Evolutionary conservation across 2,113 vertebrate species (phyloP).

Genomic region (Conger conger): DNA sequence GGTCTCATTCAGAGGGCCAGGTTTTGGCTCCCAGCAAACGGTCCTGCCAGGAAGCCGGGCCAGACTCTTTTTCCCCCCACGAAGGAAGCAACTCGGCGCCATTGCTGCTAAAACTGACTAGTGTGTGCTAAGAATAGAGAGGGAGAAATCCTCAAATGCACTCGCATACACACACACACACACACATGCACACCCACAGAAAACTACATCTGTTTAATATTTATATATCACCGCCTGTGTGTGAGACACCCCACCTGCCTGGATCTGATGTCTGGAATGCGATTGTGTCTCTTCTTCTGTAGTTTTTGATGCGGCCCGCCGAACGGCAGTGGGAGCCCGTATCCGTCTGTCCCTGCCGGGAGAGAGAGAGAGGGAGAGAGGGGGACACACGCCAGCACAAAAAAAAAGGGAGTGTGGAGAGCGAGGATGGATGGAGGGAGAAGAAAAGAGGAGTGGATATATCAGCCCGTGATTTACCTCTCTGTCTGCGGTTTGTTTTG

Average conservation of each 20-base stretch:
- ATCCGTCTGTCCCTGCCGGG: background rate
- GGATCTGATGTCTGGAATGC: background rate
- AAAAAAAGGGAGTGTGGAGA: background rate
- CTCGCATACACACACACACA: background rate
- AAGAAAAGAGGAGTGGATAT: background rate
- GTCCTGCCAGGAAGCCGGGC: background rate
- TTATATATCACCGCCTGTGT: background rate
- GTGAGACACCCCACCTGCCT: background rate
- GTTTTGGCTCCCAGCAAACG: background rate
- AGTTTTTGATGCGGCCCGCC: background rate
- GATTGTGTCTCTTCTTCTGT: background rate
- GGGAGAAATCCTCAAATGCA: background rate
- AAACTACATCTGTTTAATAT: background rate
- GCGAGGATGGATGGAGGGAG: too few relatives aligned
- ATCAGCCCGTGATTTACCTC: background rate
- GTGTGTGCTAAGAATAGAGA: too few relatives aligned
- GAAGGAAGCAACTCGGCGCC: too few relatives aligned
- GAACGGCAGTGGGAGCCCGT: background rate
- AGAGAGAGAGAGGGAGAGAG: background rate
- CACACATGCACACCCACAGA: background rate
- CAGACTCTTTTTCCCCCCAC: too few relatives aligned
- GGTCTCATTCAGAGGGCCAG: background rate
- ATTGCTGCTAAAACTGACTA: too few relatives aligned
- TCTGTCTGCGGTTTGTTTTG: background rate
- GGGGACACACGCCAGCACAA: background rate